phyloP scores from a whole-genome alignment of 2,888 invertebrate genomes.

The Nomada goodeniana region DNA sequence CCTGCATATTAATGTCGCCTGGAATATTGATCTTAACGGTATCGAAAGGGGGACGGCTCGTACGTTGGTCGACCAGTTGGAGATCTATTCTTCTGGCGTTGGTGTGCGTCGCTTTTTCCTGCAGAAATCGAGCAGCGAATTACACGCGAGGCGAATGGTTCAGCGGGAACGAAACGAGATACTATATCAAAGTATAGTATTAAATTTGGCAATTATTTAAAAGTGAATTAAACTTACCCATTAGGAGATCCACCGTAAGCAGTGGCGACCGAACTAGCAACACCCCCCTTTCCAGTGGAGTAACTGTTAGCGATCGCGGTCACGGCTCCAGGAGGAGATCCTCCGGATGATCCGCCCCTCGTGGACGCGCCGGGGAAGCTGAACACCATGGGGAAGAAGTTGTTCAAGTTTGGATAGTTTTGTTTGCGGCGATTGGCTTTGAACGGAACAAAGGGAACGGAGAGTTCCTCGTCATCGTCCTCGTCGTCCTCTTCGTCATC shows the following conservation, averaged over 20 bases:
- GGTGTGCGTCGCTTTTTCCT: conserved; percentile 75
- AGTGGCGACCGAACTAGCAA: conserved; percentile 90
- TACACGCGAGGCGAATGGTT: too few relatives aligned
- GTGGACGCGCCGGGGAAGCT: conserved; percentile 84
- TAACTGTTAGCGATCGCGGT: conserved; percentile 91
- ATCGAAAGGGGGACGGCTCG: conserved; percentile 18
- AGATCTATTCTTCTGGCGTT: conserved; percentile 66
- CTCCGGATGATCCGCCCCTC: conserved; percentile 80
- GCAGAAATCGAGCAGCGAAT: conserved; percentile 6
- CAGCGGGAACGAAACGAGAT: not conserved
- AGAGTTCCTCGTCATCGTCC: conserved; percentile 78
- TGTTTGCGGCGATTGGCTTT: conserved; percentile 78
- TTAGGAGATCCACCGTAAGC: conserved; percentile 88
- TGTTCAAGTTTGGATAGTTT: conserved; percentile 84
- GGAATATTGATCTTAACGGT: conserved; percentile 43
- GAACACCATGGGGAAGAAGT: conserved; percentile 90
- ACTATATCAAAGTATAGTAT: too few relatives aligned
- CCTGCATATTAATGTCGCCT: conserved; percentile 30
- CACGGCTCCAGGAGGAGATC: conserved; percentile 86
- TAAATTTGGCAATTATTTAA: too few relatives aligned
- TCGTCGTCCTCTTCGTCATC: conserved; percentile 85
- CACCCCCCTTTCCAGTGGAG: conserved; percentile 89
- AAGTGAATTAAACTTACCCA: conserved; percentile 68
- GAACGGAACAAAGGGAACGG: conserved; percentile 71
- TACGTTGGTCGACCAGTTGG: not conserved